These are phyloP conservation scores for Ceratina australensis DNA, from an alignment of 1,140 invertebrate species.

Conservation along the genomic window DNA sequence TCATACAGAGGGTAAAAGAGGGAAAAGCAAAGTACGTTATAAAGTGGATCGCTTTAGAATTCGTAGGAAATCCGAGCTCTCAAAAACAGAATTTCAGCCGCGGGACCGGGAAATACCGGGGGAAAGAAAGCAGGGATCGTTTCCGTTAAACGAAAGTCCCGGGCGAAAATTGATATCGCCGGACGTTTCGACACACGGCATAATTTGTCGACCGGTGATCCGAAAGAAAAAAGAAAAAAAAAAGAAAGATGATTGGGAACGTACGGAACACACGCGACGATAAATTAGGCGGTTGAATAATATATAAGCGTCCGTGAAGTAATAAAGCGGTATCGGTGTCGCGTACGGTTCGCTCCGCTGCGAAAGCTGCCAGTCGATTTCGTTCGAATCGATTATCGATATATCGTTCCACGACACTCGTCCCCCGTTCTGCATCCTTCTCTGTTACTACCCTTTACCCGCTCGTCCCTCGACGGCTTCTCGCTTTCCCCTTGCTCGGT, in stretches of 20 bases:
- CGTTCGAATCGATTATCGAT: slow-evolving; percentile 61
- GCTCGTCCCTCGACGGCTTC: background rate
- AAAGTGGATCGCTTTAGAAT: background rate
- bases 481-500: slow-evolving; percentile 14
- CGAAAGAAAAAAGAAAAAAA: too few relatives aligned
- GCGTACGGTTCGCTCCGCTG: slow-evolving; percentile 3
- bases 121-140: background rate
- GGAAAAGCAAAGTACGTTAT: background rate
- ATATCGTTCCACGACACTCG: slow-evolving; percentile 29
- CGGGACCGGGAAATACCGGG: background rate
- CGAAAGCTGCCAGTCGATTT: slow-evolving; percentile 46
- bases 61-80: background rate
- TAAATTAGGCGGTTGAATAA: slow-evolving; percentile 60
- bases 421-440: background rate
- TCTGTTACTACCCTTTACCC: slow-evolving; percentile 19
- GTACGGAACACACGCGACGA: slow-evolving; percentile 25
- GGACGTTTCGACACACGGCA: background rate
- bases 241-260: slow-evolving; percentile 1
- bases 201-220: slow-evolving; percentile 13
- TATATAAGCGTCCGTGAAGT: slow-evolving; percentile 52
- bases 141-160: slow-evolving; percentile 2
- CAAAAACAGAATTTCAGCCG: too few relatives aligned
- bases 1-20: background rate
- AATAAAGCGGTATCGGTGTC: slow-evolving; percentile 58
- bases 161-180: slow-evolving; percentile 7